Evolutionary conservation across 1,140 invertebrate genomes (phyloP).

Genomic region (Helicorthomorpha holstii): DNA sequence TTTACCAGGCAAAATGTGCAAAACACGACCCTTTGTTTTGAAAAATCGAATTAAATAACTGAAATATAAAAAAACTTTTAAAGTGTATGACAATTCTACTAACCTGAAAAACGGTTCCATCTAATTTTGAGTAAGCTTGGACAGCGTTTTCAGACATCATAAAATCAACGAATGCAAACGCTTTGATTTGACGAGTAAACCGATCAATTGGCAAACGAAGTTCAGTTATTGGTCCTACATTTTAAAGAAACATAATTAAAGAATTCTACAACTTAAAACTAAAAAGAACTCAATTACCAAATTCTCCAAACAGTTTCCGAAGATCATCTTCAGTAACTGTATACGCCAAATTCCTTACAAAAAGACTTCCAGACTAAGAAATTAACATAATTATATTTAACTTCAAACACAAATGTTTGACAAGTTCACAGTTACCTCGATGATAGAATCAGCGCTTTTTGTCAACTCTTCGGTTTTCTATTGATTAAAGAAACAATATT

Average conservation of each 20-base stretch:
- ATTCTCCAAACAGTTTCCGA: slow-evolving; percentile 65
- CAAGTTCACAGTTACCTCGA: slow-evolving; percentile 29
- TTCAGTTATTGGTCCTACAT: slow-evolving; percentile 65
- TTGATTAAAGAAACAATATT: neutral
- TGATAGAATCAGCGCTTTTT: slow-evolving; percentile 56
- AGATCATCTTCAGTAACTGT: slow-evolving; percentile 74
- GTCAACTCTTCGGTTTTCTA: slow-evolving; percentile 37
- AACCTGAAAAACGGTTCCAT: slow-evolving; percentile 66
- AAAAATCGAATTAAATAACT: neutral
- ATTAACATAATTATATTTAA: neutral
- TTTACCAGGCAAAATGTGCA: slow-evolving; percentile 84
- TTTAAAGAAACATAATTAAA: slow-evolving; percentile 1
- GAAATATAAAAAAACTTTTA: neutral
- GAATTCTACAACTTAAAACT: neutral
- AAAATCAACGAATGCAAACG: slow-evolving; percentile 84
- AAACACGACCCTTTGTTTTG: slow-evolving; percentile 51
- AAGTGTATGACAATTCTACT: neutral
- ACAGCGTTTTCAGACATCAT: slow-evolving; percentile 91
- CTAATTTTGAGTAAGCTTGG: slow-evolving; percentile 66
- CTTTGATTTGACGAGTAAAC: slow-evolving; percentile 67
- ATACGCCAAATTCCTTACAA: slow-evolving; percentile 85
- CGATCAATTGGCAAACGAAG: slow-evolving; percentile 77
- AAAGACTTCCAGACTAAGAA: slow-evolving; percentile 66
- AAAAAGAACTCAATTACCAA: slow-evolving; percentile 26
- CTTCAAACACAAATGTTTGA: neutral